A percentile compares a stretch with the other conserved stretches of the same genome.
Evolutionary conservation across 1,140 invertebrate species (phyloP).

Genomic region (Anastatus disparis): DNA sequence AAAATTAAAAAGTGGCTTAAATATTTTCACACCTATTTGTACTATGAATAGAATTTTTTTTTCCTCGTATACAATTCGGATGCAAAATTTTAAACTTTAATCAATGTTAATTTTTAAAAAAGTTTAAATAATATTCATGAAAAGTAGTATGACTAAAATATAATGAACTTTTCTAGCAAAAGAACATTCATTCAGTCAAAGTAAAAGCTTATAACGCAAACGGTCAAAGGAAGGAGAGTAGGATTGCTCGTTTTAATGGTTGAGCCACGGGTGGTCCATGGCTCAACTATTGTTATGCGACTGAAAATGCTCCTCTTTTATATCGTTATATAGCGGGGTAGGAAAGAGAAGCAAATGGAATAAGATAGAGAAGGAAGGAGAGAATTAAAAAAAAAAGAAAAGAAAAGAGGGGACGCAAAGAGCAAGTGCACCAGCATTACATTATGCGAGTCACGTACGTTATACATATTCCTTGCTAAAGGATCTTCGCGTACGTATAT

Average conservation of each 20-base stretch:
- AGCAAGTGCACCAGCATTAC: constrained; percentile 38
- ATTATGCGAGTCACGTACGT: constrained; percentile 55
- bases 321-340: constrained; percentile 9
- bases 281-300: constrained; percentile 59
- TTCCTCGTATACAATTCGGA: no score
- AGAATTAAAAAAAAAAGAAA: constrained; percentile 14
- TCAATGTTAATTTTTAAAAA: no score
- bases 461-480: constrained; percentile 38
- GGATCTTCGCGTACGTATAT: not conserved
- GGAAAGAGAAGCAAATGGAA: not conserved
- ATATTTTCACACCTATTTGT: no score
- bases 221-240: not conserved
- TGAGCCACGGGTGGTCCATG: constrained; percentile 60
- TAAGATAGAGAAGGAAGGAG: constrained; percentile 15
- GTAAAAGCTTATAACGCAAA: no score
- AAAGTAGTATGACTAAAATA: no score
- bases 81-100: no score
- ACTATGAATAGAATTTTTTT: no score
- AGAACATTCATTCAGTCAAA: no score
- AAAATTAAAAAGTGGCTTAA: no score
- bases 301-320: constrained; percentile 45
- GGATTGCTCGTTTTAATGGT: constrained; percentile 54
- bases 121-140: no score
- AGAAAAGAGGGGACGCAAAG: not conserved
- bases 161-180: no score